These are phyloP conservation scores for Microplitis mediator DNA, from an alignment of 1,140 invertebrate genomes.

Conservation along the genomic window DNA sequence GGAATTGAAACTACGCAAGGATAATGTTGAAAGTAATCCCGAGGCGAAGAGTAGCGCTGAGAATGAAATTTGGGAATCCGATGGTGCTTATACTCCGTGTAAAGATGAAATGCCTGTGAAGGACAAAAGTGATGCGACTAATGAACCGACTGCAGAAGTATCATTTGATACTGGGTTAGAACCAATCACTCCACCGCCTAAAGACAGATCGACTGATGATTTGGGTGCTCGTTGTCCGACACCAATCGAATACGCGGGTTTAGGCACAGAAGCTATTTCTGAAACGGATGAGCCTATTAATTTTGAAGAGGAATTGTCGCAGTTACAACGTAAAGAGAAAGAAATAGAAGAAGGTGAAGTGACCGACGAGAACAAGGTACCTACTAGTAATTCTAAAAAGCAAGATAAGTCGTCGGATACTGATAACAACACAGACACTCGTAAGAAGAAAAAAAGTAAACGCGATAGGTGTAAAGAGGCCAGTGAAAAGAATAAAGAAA, in stretches of 20 bases:
- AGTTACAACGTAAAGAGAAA: slow-evolving; percentile 42
- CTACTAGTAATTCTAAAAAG: slow-evolving; percentile 34
- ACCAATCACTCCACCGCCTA: slow-evolving; percentile 53
- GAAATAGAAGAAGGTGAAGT: slow-evolving; percentile 64
- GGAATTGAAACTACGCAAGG: background rate
- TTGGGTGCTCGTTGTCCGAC: slow-evolving; percentile 50
- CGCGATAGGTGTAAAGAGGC: slow-evolving; percentile 61
- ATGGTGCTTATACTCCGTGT: slow-evolving; percentile 58
- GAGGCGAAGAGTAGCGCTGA: background rate
- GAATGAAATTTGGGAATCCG: slow-evolving; percentile 49
- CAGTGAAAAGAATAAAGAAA: slow-evolving; percentile 67
- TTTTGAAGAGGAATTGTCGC: slow-evolving; percentile 51
- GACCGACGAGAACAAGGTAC: slow-evolving; percentile 34
- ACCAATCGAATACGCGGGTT: slow-evolving; percentile 52
- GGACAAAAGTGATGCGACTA: slow-evolving; percentile 31
- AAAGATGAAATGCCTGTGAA: slow-evolving; percentile 54
- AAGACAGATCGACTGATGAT: slow-evolving; percentile 50
- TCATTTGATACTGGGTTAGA: slow-evolving; percentile 49
- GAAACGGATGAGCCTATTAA: slow-evolving; percentile 56
- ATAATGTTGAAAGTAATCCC: background rate
- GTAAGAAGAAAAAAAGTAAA: slow-evolving; percentile 54
- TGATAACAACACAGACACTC: slow-evolving; percentile 53
- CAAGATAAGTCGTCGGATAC: slow-evolving; percentile 25
- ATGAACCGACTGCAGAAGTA: slow-evolving; percentile 5
- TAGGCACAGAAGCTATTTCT: slow-evolving; percentile 58